Percentiles rank a stretch among this genome's conserved stretches.
Conservation (phyloP, 2,113 vertebrate species). For the Pteruthius melanotis region DNA sequence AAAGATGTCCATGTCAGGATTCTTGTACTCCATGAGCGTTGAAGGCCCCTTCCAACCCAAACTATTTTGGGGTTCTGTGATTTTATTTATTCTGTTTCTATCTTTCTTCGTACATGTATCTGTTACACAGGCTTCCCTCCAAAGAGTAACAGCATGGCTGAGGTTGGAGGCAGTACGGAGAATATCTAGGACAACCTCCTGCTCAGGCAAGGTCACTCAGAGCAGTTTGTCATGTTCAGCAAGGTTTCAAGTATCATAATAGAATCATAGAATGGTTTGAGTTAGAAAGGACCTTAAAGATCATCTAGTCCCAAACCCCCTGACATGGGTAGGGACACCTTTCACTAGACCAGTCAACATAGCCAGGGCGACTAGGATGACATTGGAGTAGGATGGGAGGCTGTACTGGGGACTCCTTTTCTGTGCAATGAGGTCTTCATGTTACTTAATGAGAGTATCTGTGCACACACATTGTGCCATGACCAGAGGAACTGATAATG, state of each 20-base stretch:
- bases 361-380: not conserved
- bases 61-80: not conserved
- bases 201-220: not conserved
- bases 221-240: not conserved
- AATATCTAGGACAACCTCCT: not conserved
- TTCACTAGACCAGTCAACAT: not conserved
- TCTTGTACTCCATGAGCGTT: not conserved
- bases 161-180: not conserved
- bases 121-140: not conserved
- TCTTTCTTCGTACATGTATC: not conserved
- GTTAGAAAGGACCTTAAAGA: not conserved
- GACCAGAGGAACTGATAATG: not conserved
- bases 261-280: not conserved
- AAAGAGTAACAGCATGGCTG: not conserved
- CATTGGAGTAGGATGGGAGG: not conserved
- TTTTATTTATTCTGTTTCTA: not conserved
- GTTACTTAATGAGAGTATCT: accelerated
- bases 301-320: not conserved
- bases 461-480: not conserved
- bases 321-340: not conserved
- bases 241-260: not conserved
- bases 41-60: not conserved
- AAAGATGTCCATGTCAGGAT: not conserved
- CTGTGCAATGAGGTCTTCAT: not conserved
- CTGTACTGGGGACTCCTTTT: not conserved